Evolutionary conservation across 30 jellyfish, hydroid and myxozoan species (phyloP).

Genomic region (Cassiopea andromeda): DNA sequence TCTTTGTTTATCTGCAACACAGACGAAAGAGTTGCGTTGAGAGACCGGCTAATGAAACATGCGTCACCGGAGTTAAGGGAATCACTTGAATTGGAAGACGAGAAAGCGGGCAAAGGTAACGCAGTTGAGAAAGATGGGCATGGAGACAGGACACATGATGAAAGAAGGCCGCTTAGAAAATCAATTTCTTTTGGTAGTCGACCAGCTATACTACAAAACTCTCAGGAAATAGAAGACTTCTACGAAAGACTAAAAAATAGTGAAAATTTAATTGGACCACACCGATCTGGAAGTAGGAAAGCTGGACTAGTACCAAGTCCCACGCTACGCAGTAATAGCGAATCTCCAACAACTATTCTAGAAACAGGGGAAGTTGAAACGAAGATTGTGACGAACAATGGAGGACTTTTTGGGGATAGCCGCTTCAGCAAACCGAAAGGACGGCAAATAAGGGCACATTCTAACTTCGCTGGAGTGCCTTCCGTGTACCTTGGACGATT

Average conservation of each 20-base stretch:
- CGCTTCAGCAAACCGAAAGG: slow-evolving; percentile 8
- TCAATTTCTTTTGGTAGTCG: slow-evolving; percentile 7
- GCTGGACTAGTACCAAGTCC: slow-evolving; percentile 11
- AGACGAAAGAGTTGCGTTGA: slow-evolving; percentile 48
- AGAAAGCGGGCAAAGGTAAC: background rate
- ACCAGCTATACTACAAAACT: background rate
- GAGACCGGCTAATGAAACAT: slow-evolving; percentile 67
- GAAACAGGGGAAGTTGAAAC: background rate
- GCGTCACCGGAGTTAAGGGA: slow-evolving; percentile 80
- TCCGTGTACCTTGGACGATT: slow-evolving; percentile 51
- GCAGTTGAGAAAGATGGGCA: background rate
- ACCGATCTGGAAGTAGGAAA: background rate
- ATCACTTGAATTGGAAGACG: slow-evolving; percentile 54
- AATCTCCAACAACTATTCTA: background rate
- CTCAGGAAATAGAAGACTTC: slow-evolving; percentile 1
- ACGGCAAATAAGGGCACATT: slow-evolving; percentile 42
- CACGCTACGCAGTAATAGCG: background rate
- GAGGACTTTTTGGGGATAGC: slow-evolving; percentile 18
- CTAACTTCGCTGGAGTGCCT: slow-evolving; percentile 64
- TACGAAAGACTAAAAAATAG: slow-evolving; percentile 4
- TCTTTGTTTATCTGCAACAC: slow-evolving; percentile 60
- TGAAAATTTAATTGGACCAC: background rate
- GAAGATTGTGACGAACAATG: background rate
- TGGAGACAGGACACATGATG: background rate
- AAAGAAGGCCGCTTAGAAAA: slow-evolving; percentile 10